Evolutionary conservation across 2,113 vertebrate genomes (phyloP), one percentile per base, ranked within the genome.

Genomic region (Ceuthmochares aereus): DNA sequence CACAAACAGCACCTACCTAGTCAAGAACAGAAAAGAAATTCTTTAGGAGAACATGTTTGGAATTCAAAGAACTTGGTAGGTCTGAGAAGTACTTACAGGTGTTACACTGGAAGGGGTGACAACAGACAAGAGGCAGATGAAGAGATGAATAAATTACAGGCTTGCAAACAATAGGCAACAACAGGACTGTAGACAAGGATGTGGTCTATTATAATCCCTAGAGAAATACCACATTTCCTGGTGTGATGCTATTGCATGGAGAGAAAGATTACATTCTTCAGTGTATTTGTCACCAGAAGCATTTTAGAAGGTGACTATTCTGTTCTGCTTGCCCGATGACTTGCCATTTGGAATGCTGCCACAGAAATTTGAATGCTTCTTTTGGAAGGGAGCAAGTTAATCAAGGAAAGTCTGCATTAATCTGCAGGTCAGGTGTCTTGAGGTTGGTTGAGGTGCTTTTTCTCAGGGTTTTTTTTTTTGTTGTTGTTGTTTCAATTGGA

Each of bases 251-350:
- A 72, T 78, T 90, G 45, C 73, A 89, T 4, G 78, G 80, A 92
- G 74, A 34, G 47, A 81, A 84, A 95, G 86, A 92, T 30, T 78
- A 84, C 86, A 95, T 93, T 95, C 96, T 90, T 95, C 64, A 84
- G 64, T 18, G 60, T 80, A 74, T 70, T 58, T 92, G 88, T 95
- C 95, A 97, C 56, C 17, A 2, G 95, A 93, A 93, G 73, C 47
- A 60, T 86, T 89, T 70, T 42, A 90, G 86, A 77, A 90, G 83
- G 89, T 81, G 52, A 77, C 73, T 92, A 34, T 58, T 90, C 92
- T 59, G 20, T 51, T 93, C 84, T 69, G 79, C 58, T 89, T 93
- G 75, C 55, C 59, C 81, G 80, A 63, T 36, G 55, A 87, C 59
- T 84, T 72, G 56, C 37, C 75, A 80, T 42, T 5, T 70, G 76